Base-by-base conservation (phyloP, 64 coral and sea anemone genomes). In the Astreopora myriophthalma region DNA sequence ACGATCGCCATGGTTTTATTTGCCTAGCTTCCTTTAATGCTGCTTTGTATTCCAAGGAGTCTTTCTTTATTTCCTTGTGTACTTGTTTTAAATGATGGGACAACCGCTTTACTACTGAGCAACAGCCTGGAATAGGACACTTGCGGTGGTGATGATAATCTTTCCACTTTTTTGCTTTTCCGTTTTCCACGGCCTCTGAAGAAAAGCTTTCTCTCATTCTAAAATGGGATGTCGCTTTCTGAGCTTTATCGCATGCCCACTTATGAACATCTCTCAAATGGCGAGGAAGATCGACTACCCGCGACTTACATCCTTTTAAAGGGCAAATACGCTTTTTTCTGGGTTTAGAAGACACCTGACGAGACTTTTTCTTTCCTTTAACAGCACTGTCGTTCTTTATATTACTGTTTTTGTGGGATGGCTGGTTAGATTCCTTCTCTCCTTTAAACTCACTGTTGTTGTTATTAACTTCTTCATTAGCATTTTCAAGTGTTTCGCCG, bases 51-150 rank as follows among this genome's bases (percentile, higher is more conserved):
- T 39, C 34, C 9, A 8, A 16, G 12, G 83, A 86, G 10, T 64
- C 61, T 19, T 70, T 86, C 29, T 16, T 8, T 42, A 86, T 86
- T 19, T 86, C 83, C 19, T 86, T 71, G 68, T 86, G 83, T 17
- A 86, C 61, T 86, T 86, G 61, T 10, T 40, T 33, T 39, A 86
- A 46, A 29, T 86, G 83, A 8, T 28, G 5, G 14, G 83, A 39
- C 5, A 86, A 34, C 12, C 83, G 83, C 42, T 86, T 86, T 23
- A 86, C 83, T 22, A 70, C 34, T 25, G 61, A 65, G 7, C 70
- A 16, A 39, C 83, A 86, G 20, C 83, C 83, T n/a, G 22, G 3
- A 69, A 86, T 29, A 9, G 83, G 83, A 40, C 63, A 74, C 11
- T 13, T 34, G 8, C 71, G 8, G 71, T 73, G 71, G 71, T 17